Evolutionary conservation across 92 coral and sea anemone genomes (phyloP), one percentile per base, ranked within the genome.

Genomic region (Meandrina meandrites): DNA sequence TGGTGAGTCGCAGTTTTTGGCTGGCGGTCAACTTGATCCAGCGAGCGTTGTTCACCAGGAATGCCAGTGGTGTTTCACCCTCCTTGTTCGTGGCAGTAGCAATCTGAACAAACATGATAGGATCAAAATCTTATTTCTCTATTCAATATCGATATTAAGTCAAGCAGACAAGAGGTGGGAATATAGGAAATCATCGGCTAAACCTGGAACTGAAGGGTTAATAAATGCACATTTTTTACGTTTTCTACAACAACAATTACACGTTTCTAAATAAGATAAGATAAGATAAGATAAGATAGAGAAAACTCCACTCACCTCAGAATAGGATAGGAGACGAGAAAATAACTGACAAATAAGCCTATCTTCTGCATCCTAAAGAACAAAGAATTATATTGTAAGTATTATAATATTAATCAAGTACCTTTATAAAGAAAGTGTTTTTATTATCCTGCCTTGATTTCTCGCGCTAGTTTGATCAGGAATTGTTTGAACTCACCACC

Each of bases 31-130:
- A 87, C 51, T 91, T 95, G 76, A 93, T 90, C 98, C 98, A 95
- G 17, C 96, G 93, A 34, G 88, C 88, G 87, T 91, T 93, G 91
- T 93, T 93, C 67, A 95, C 91, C 71, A 95, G 91, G 89, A 95
- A 95, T 1, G 96, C 91, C 22, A 95, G 85, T 1, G 91, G 89
- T 37, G 98, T 95, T 27, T 95, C 98, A 9, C 92, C 91, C 50
- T 93, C 95, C 58, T 79, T 78, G 91, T 93, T 95, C n/a, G 69
- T 62, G 21, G 93, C 90, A 10, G 92, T 88, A 21, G 95, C 95
- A 86, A 95, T 87, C 98, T 95, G 77, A 31, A 78, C n/a, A 68
- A 74, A 60, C 70, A 27, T 28, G 28, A 34, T 14, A 51, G 13
- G 50, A 42, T 31, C 31, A 10, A 35, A 36, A 24, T 74, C 27